These are phyloP conservation scores for Crotophaga sulcirostris DNA, from an alignment of 2,113 vertebrate genomes.

Conservation along the genomic window DNA sequence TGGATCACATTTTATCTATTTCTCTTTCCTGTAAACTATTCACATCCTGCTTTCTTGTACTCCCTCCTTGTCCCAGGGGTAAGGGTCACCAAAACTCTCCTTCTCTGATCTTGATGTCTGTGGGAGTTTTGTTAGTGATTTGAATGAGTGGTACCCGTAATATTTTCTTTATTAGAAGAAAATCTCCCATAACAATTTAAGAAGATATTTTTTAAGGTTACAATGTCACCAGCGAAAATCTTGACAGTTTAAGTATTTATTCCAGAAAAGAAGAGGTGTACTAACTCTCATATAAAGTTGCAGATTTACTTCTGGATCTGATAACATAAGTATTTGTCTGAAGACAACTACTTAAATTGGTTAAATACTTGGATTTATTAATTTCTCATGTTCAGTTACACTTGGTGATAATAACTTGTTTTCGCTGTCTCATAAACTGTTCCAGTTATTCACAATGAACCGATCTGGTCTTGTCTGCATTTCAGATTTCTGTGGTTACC, in stretches of 20 bases:
- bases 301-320: neutral
- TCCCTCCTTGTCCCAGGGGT: neutral
- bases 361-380: neutral
- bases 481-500: neutral
- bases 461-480: neutral
- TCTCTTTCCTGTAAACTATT: neutral
- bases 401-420: neutral
- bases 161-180: neutral
- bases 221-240: neutral
- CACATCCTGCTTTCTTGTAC: neutral
- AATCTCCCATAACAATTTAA: neutral
- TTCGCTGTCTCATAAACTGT: neutral
- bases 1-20: neutral
- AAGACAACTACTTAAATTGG: neutral
- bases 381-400: neutral
- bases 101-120: neutral
- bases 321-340: neutral
- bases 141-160: accelerated
- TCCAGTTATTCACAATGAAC: neutral
- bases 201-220: neutral
- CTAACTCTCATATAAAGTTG: neutral
- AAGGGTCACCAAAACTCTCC: neutral
- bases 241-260: neutral
- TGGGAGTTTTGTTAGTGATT: neutral
- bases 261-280: neutral